Evolutionary conservation across 2,113 vertebrate species (phyloP), one percentile per base, ranked within the genome.

Genomic region (Anolis sagrei): DNA sequence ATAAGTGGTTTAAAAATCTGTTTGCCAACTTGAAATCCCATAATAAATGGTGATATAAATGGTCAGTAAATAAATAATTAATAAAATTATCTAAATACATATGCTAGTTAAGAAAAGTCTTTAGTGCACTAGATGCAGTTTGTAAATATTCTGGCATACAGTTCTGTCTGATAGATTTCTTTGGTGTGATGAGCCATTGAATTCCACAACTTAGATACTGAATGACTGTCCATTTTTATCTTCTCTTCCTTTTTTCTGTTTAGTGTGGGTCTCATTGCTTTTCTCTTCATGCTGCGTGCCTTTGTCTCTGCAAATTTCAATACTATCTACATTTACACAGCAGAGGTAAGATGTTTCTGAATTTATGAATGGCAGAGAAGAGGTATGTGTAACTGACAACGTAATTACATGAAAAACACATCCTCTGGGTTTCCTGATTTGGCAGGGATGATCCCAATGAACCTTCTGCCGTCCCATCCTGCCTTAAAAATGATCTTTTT

Each of bases 261-360:
- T 9, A 99, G 98, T 1, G 70, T 96, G 0, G 97, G 97, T 3
- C 97, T 97, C 86, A 97, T 90, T 0, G 95, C 96, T 62, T 95
- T 99, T 90, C 97, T 99, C 64, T 99, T 99, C 92, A 91, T 98
- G 93, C 94, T 99, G 48, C 96, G 97, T 6, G 97, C 98, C 8
- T 89, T 99, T 91, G 98, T 99, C 78, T 96, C 98, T 1, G 98
- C 98, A 85, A 99, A 99, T 94, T 99, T 99, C 94, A 99, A 96
- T 81, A 98, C 97, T 90, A 97, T 99, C 91, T 99, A 99, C 85
- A 98, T 99, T 90, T 99, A 99, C 90, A 99, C 98, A 0, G 99
- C 98, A 4, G 99, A 99, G 98, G 99, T 99, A 29, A 2, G 95
- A 92, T 27, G 14, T 68, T 69, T 10, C 27, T 81, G 18, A 61